Base-by-base conservation (phyloP, 2,888 invertebrate genomes). In the Oscheius sp. region DNA sequence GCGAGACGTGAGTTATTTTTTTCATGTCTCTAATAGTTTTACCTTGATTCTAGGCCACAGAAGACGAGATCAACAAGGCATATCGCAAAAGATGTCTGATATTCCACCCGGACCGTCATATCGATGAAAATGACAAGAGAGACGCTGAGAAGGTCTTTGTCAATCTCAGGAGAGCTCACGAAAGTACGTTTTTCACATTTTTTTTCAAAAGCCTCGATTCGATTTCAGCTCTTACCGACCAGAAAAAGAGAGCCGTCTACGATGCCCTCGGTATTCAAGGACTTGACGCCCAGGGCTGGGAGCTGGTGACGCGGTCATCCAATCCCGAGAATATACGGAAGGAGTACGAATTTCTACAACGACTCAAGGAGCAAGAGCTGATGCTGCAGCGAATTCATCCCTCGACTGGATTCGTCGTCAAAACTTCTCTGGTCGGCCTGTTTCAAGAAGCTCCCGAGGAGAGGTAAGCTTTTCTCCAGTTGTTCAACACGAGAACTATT, bases 71-170 rank as follows among this genome's bases (percentile, higher is more conserved):
- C 82, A 95, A 93, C 88, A 93, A 94, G 91, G 94, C 97, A 1
- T 99, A 96, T 90, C 93, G 96, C 77, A 93, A 94, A 71, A 93
- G 96, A 73, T 96, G 96, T 85, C 93, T 94, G 81, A 93, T 96
- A 85, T 98, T 96, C 89, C 99, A 99, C 90, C 98, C 99, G 0
- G 98, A 99, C 89, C 96, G 97, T 90, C 97, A 99, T 90, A 91
- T 92, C 13, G 94, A 96, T 88, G 93, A 94, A 0, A 92, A 92
- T 0, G 93, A 93, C 84, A 95, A 96, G 90, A 90, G 93, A 88
- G 94, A 95, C 91, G 98, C 98, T 0, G 96, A 96, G 90, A 91
- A 93, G 77, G 92, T 98, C 87, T 99, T 99, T 89, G 95, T 94
- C 89, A 94, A 95, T 90, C 94, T 94, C 0, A 96, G 96, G 89